A percentile compares a stretch with the other conserved stretches of the same genome.
These are phyloP conservation scores for Bombus cullumanus DNA, from an alignment of 1,140 invertebrate species.

Conservation along the genomic window DNA sequence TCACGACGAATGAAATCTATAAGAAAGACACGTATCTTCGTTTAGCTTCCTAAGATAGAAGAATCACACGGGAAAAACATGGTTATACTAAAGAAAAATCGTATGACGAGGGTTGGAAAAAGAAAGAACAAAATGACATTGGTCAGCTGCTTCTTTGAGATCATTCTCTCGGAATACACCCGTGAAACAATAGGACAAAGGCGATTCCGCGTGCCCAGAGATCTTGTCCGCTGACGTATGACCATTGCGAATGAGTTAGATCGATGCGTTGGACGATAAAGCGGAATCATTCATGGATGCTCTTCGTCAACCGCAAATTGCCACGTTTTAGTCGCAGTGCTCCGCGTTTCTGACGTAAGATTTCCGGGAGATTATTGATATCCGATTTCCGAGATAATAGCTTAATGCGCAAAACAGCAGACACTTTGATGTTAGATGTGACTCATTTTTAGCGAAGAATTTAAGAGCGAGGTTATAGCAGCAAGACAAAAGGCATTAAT, in stretches of 20 bases:
- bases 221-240: neutral
- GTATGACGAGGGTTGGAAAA: neutral
- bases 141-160: neutral
- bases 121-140: neutral
- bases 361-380: constrained; percentile 50
- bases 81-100: neutral
- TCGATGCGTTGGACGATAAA: constrained; percentile 16
- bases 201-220: constrained; percentile 17
- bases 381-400: constrained; percentile 45
- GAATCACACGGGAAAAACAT: too few species aligned
- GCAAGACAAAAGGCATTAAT: neutral
- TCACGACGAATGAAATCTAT: too few species aligned
- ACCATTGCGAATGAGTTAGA: constrained; percentile 15
- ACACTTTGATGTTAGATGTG: constrained; percentile 6
- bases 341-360: constrained; percentile 20
- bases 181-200: neutral
- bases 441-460: constrained; percentile 26
- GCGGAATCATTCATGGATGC: constrained; percentile 1
- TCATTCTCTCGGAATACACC: neutral
- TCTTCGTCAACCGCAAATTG: constrained; percentile 25
- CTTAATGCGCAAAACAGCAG: neutral
- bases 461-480: neutral
- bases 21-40: too few species aligned
- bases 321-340: neutral
- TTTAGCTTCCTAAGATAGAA: too few species aligned